Evolutionary conservation across 1,140 invertebrate genomes (phyloP).

Genomic region (Ctenoplectra terminalis): DNA sequence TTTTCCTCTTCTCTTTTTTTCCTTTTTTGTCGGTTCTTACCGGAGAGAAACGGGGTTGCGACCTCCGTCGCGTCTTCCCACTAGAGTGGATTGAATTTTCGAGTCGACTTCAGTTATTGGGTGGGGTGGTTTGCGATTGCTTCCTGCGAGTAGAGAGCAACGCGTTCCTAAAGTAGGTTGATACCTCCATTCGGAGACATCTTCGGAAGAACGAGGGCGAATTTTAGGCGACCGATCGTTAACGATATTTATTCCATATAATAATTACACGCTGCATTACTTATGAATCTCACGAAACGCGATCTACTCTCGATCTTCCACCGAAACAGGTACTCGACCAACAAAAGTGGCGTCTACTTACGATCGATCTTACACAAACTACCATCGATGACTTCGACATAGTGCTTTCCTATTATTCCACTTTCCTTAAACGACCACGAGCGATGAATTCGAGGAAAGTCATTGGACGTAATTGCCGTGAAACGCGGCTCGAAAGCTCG

Average conservation of each 20-base stretch:
- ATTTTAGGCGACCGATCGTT: neutral
- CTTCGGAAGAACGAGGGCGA: neutral
- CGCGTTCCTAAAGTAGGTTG: neutral
- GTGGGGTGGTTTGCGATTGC: neutral
- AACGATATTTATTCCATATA: conserved; percentile 6
- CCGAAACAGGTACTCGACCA: too few relatives aligned
- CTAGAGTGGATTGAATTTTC: conserved; percentile 13
- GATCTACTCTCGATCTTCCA: neutral
- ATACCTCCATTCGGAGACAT: neutral
- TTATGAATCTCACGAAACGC: neutral
- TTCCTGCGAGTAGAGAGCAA: neutral
- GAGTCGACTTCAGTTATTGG: neutral
- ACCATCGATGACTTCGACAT: neutral
- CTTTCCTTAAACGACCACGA: conserved; percentile 4
- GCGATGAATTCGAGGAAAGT: conserved; percentile 27
- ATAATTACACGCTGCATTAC: neutral
- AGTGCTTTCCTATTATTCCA: neutral
- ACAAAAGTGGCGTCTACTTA: neutral
- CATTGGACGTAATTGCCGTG: conserved; percentile 33
- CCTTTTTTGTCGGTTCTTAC: neutral
- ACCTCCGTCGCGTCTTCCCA: neutral
- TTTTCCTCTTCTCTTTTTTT: neutral
- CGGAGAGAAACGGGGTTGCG: conserved; percentile 26
- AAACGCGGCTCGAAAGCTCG: neutral
- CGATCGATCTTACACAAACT: conserved; percentile 8